These are phyloP conservation scores for Cyanistes caeruleus DNA, from an alignment of 2,113 vertebrate species.

Conservation along the genomic window DNA sequence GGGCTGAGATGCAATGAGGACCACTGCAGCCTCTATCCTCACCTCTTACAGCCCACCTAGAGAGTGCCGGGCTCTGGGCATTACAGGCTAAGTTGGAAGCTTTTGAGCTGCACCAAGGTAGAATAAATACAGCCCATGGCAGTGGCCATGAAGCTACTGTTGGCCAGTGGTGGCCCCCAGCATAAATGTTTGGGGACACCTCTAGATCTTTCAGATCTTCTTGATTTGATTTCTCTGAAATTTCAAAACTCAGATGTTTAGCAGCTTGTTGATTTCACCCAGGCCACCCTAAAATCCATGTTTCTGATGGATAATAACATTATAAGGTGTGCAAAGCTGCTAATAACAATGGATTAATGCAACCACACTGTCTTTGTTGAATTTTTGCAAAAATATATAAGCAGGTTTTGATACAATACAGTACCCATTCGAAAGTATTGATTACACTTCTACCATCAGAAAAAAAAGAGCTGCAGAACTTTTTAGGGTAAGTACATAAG, in stretches of 20 bases:
- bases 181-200: background rate
- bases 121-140: background rate
- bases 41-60: background rate
- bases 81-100: background rate
- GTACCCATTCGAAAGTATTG: background rate
- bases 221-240: background rate
- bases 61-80: background rate
- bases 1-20: background rate
- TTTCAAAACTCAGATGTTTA: background rate
- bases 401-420: background rate
- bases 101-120: background rate
- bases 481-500: background rate
- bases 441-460: background rate
- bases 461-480: background rate
- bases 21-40: background rate
- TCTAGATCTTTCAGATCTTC: background rate
- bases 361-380: background rate
- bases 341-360: rapidly evolving
- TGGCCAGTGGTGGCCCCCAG: background rate
- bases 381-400: background rate
- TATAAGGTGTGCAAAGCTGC: rapidly evolving
- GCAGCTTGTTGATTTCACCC: background rate
- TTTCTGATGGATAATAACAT: background rate
- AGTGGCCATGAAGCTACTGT: background rate
- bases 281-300: background rate